Percentiles rank a stretch among this genome's conserved stretches.
Evolutionary conservation across 2,113 vertebrate genomes (phyloP).

Genomic region (Philantomba maxwellii): DNA sequence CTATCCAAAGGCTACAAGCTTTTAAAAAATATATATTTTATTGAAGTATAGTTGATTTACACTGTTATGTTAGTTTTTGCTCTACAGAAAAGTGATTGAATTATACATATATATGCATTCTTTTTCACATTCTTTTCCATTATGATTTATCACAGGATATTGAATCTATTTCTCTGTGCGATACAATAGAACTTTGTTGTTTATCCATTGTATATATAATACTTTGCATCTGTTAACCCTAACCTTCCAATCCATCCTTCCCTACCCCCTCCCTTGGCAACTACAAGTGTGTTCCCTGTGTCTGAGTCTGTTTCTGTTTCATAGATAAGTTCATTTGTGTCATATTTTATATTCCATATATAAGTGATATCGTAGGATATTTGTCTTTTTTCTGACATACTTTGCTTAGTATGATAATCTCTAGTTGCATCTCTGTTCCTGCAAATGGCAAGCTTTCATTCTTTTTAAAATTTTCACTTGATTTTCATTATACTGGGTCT

Average conservation of each 20-base stretch:
- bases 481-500: neutral
- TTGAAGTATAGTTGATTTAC: neutral
- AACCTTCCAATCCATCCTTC: neutral
- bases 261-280: neutral
- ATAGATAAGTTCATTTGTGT: neutral
- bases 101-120: neutral
- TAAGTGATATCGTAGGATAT: neutral
- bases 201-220: neutral
- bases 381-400: neutral
- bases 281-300: neutral
- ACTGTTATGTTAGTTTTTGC: neutral
- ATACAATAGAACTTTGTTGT: neutral
- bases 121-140: neutral
- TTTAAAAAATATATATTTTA: neutral
- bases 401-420: neutral
- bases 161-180: neutral
- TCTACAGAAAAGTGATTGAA: neutral
- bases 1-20: neutral
- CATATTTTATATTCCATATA: neutral
- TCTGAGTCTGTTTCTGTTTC: neutral
- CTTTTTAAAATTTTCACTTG: neutral
- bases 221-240: neutral
- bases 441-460: neutral
- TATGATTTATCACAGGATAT: neutral
- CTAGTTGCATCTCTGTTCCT: neutral